Conservation (phyloP, 2,797 vertebrate species). For the Perodicticus potto region DNA sequence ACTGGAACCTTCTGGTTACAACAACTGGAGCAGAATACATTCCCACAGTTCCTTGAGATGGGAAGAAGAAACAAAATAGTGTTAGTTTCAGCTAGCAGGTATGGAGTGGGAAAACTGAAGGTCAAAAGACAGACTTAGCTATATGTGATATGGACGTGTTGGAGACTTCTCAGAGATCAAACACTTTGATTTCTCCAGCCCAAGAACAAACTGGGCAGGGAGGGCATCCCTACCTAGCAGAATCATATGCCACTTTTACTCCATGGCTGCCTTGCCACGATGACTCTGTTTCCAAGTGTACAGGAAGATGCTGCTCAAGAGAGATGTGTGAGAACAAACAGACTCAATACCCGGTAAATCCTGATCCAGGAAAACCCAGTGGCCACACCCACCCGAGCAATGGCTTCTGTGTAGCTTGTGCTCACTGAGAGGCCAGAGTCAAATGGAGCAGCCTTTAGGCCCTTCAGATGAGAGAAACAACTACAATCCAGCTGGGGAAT, state of each 20-base stretch:
- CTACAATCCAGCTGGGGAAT: neutral
- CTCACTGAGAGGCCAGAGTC: slow-evolving; percentile 33
- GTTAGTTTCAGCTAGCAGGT: slow-evolving; percentile 53
- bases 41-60: slow-evolving; percentile 96
- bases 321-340: slow-evolving; percentile 44
- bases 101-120: neutral
- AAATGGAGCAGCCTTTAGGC: neutral
- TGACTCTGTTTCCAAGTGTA: neutral
- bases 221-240: neutral
- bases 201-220: neutral
- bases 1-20: slow-evolving; percentile 99
- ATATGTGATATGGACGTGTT: slow-evolving; percentile 10
- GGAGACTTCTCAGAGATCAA: slow-evolving; percentile 15
- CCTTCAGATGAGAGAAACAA: slow-evolving; percentile 6
- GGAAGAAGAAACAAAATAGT: slow-evolving; percentile 76
- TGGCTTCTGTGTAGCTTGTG: slow-evolving; percentile 30
- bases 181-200: neutral
- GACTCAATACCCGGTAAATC: neutral
- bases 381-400: slow-evolving; percentile 21
- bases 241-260: neutral
- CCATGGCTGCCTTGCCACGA: neutral
- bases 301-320: slow-evolving; percentile 34
- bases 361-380: neutral
- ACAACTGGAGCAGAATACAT: slow-evolving; percentile 98
- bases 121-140: slow-evolving; percentile 34